These are phyloP conservation scores for Calyptommatus sinebrachiatus DNA, from an alignment of 2,113 vertebrate species.

Conservation along the genomic window DNA sequence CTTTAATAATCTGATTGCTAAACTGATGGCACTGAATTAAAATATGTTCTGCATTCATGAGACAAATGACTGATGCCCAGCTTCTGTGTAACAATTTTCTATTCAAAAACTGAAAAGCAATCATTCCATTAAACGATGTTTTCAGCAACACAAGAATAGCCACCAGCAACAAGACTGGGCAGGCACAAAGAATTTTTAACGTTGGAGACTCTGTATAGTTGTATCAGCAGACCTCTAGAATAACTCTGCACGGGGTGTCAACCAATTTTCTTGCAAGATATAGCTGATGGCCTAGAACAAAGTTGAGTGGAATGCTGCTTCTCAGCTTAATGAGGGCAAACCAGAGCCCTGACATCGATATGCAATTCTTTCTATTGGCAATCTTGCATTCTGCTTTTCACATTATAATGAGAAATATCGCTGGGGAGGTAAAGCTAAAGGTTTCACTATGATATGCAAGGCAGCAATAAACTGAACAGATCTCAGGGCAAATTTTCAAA, in stretches of 20 bases:
- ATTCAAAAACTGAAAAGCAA: not conserved
- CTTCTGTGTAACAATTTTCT: not conserved
- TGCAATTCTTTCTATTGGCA: slow-evolving; percentile 14
- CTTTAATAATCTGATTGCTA: not conserved
- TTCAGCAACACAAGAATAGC: not conserved
- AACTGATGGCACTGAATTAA: not conserved
- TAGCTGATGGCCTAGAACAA: not conserved
- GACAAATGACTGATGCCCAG: not conserved
- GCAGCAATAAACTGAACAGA: not conserved
- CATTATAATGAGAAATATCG: slow-evolving; percentile 15
- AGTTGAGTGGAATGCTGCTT: slow-evolving; percentile 1
- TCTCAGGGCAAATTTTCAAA: not conserved
- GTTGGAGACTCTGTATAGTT: not conserved
- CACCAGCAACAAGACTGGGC: not conserved
- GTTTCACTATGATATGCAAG: not conserved
- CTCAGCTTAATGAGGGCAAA: not conserved
- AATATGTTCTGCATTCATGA: not conserved
- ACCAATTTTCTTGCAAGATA: slow-evolving; percentile 11
- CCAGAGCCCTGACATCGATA: not conserved
- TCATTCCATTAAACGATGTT: not conserved
- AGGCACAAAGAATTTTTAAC: not conserved
- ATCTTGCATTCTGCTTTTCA: slow-evolving; percentile 17
- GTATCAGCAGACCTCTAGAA: not conserved
- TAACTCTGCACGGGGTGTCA: not conserved
- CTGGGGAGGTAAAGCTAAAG: not conserved